Base-by-base conservation (phyloP, 2,113 vertebrate species). In the Gadus macrocephalus region DNA sequence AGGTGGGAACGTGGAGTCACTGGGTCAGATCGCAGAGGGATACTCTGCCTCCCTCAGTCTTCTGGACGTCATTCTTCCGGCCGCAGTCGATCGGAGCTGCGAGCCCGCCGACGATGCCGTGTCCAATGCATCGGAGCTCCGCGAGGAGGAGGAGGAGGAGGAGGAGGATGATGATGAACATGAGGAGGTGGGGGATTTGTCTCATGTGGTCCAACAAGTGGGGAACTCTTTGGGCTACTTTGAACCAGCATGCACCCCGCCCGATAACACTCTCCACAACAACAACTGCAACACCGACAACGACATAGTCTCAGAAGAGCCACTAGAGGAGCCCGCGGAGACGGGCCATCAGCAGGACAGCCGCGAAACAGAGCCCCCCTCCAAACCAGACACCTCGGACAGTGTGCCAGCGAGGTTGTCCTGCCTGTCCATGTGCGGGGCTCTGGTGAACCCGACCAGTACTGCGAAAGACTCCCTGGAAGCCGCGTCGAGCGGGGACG, bases 401-500 rank as follows among this genome's bases (percentile, higher is more conserved):
- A 38, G 58, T 1, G 84, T 90, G 14, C 70, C 85, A 0, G 85
- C 88, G 3, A 56, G 76, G 0, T 69, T 93, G 27, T 92, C 93
- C 0, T 94, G 90, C 85, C 81, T 95, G 68, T 91, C 93, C 12
- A 72, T 92, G 53, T 92, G 92, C 76, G 87, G 87, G 35, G 92
- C 93, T 7, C 81, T 91, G 71, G 85, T 84, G 75, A 86, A 81
- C 15, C 69, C 53, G 15, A 87, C 86, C 69, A 79, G 77, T 42
- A 14, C 70, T 3, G 78, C 82, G 15, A 81, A 83, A 68, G 69
- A 82, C 27, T 75, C 65, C 62, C 75, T 55, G 62, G 62, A 74
- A 85, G 72, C 73, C 0, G 28, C 71, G 35, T 89, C 83, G 78
- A 87, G 81, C 69, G 25, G 8, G 0, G 55, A 67, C 0, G 88